A percentile compares a stretch with the other conserved stretches of the same genome.
phyloP scores from a whole-genome alignment of 64 coral and sea anemone genomes.

The Porites australiensis region DNA sequence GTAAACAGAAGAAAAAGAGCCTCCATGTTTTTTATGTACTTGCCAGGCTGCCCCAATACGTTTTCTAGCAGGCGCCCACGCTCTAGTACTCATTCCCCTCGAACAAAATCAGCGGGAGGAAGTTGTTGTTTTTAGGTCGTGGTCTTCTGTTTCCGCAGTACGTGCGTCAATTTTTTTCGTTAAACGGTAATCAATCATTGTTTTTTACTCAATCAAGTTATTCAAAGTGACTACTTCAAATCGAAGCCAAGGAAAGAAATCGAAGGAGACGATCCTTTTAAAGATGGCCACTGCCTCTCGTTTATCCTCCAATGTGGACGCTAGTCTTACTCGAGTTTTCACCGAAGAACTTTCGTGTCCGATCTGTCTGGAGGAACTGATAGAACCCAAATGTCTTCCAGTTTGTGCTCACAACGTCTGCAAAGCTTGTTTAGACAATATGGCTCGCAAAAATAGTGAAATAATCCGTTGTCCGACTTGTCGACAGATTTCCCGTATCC shows the following conservation, averaged over 20 bases:
- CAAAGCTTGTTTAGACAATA: slow-evolving; percentile 82
- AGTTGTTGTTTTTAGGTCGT: no score
- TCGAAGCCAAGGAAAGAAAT: neutral
- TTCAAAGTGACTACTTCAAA: neutral
- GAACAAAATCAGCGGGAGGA: neutral
- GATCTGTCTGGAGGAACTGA: slow-evolving; percentile 70
- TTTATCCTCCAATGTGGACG: neutral
- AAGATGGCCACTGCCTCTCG: slow-evolving; percentile 13
- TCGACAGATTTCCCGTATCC: slow-evolving; percentile 51
- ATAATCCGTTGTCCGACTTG: slow-evolving; percentile 84
- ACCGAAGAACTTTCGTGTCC: slow-evolving; percentile 75
- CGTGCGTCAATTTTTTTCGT: no score
- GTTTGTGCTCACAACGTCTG: slow-evolving; percentile 74
- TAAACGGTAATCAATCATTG: neutral
- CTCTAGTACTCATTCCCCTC: neutral
- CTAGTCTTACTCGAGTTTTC: slow-evolving; percentile 35
- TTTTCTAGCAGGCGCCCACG: neutral
- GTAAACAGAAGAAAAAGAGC: no score
- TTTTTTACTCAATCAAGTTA: neutral
- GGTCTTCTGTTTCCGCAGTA: no score
- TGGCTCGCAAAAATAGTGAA: slow-evolving; percentile 31
- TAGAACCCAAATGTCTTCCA: slow-evolving; percentile 67
- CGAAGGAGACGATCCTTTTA: neutral
- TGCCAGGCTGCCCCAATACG: no score
- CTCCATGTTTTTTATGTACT: no score